phyloP scores from a whole-genome alignment of 2,113 vertebrate species.

The Amblyopsis rosae region DNA sequence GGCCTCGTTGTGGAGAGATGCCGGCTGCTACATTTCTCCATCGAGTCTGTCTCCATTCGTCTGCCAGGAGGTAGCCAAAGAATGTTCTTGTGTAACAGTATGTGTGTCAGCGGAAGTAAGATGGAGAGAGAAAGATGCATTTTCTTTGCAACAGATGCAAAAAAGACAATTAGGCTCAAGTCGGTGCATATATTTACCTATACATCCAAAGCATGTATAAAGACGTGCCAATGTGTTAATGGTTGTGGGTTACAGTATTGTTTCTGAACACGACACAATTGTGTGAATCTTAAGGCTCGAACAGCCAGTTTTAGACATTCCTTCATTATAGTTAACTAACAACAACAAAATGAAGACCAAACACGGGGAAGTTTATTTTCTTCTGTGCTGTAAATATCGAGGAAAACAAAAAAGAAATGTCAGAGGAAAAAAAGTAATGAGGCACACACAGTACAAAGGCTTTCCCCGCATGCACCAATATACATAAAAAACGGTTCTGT shows the following conservation, averaged over 20 bases:
- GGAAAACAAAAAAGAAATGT: neutral
- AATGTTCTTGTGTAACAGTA: constrained; percentile 10
- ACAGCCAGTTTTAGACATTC: constrained; percentile 15
- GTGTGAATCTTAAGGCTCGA: constrained; percentile 1
- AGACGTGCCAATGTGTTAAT: too few species aligned
- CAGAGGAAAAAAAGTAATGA: constrained; percentile 39
- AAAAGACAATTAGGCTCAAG: too few species aligned
- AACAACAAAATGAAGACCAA: constrained; percentile 31
- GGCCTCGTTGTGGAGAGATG: constrained; percentile 43
- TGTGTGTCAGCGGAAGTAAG: neutral
- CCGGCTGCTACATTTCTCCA: constrained; percentile 28
- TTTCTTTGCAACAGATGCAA: too few species aligned
- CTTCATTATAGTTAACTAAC: constrained; percentile 8
- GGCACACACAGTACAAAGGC: constrained; percentile 14
- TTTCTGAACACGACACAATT: too few species aligned
- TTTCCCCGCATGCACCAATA: neutral
- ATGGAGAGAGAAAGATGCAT: too few species aligned
- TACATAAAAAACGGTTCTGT: constrained; percentile 32
- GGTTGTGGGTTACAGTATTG: too few species aligned
- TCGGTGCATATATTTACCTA: too few species aligned
- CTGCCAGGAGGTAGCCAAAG: constrained; percentile 45
- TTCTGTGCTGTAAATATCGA: constrained; percentile 17
- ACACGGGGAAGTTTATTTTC: constrained; percentile 33
- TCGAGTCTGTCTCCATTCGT: constrained; percentile 53
- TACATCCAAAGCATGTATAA: too few species aligned